A percentile compares a stretch with the other conserved stretches of the same genome.
phyloP scores from a whole-genome alignment of 1,140 invertebrate species.

The Bombus polaris region DNA sequence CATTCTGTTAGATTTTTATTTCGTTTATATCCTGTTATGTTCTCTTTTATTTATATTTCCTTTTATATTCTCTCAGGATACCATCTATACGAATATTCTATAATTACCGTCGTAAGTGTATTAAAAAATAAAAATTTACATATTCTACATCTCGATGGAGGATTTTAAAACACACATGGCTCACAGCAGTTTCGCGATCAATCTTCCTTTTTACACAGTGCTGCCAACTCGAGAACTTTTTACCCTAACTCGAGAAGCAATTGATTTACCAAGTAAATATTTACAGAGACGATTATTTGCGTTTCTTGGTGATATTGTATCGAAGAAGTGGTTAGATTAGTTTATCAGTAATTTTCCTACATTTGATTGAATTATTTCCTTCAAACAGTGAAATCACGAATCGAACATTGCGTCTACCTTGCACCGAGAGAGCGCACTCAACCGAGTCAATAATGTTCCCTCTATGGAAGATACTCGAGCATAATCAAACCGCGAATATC shows the following conservation, averaged over 20 bases:
- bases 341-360: background rate
- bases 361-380: background rate
- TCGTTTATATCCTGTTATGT: background rate
- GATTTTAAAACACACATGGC: no score
- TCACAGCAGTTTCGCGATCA: no score
- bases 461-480: background rate
- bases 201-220: no score
- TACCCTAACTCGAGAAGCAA: background rate
- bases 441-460: background rate
- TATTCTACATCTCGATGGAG: no score
- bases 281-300: no score
- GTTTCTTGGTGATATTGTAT: no score
- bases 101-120: no score
- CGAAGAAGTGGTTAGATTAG: background rate
- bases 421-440: background rate
- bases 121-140: no score
- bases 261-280: no score
- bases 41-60: no score
- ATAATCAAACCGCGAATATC: constrained; percentile 7
- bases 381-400: background rate
- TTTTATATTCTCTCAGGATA: no score
- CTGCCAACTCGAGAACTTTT: background rate
- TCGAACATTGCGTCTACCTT: background rate
- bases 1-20: background rate
- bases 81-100: no score